Base-by-base conservation (phyloP, 2,113 vertebrate species). In the Nothoprocta pentlandii region DNA sequence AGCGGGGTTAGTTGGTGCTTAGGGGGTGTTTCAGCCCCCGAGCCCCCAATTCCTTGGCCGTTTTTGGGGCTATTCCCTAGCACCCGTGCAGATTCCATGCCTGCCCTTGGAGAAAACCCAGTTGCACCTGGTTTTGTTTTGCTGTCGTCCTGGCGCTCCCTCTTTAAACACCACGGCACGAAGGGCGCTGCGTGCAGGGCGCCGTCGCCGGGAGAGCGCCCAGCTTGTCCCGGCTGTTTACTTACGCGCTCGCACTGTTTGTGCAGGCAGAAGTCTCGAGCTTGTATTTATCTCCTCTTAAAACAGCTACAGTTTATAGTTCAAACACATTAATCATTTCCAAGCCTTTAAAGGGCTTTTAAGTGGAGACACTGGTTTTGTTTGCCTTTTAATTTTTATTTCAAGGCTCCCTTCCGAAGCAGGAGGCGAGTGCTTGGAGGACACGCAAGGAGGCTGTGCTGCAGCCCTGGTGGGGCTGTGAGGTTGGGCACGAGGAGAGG, bases 241-340 rank as follows among this genome's bases (percentile, higher is more conserved):
- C 96, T 94, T 53, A 54, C 36, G 83, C 77, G 10, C 51, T 71
- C 30, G 10, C 92, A 51, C 95, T 97, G 97, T 98, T 97, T 98
- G 96, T 97, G 96, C 79, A 97, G 92, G 86, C 97, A 97, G 97
- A 96, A 97, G 97, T 92, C 94, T 96, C 13, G 64, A 47, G 63
- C 94, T 83, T 32, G 4, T 93, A 85, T 97, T 97, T 97, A 97
- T 95, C 96, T 93, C 81, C 95, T 87, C 86, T 90, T 92, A 85
- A 92, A 96, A 47, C 91, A 82, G 80, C 95, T 80, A 14, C 46
- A 34, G 87, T 89, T 93, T 91, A 80, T 82, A 89, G 63, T 95
- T 95, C 62, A 94, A 93, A 94, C 94, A 95, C 90, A 95, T 95
- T 91, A 89, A 95, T 95, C 93, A 93, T 85, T 46, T 20, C 94